Conservation (phyloP, 2,113 vertebrate species). For the Aepyceros melampus region DNA sequence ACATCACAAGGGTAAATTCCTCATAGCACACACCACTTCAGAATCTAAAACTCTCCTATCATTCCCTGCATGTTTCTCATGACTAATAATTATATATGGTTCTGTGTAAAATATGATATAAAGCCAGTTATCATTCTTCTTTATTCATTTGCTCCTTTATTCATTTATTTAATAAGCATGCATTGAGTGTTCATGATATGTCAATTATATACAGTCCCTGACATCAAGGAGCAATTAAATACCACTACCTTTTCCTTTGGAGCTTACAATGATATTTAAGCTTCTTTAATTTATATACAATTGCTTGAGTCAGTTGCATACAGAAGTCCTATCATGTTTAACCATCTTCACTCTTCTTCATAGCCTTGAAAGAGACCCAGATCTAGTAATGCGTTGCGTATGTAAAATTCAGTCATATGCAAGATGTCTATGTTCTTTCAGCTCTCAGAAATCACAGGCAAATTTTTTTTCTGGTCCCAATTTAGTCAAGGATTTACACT, state of each 20-base stretch:
- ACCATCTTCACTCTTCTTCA: not conserved
- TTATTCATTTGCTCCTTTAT: not conserved
- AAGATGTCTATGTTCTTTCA: not conserved
- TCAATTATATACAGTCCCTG: not conserved
- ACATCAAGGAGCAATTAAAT: not conserved
- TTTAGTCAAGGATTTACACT: not conserved
- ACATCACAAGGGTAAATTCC: constrained; percentile 40
- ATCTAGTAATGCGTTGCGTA: not conserved
- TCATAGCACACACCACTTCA: constrained; percentile 33
- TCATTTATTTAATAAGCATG: not conserved
- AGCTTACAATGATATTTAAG: constrained; percentile 1
- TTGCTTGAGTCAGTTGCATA: not conserved
- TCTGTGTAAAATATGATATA: constrained; percentile 28
- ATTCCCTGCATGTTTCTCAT: not conserved
- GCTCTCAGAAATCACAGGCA: not conserved
- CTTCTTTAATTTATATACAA: not conserved
- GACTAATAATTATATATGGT: constrained; percentile 19
- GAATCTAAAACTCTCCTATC: not conserved
- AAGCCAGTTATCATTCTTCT: not conserved
- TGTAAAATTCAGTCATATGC: not conserved
- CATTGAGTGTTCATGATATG: not conserved
- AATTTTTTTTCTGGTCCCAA: not conserved
- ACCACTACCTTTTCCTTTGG: not conserved
- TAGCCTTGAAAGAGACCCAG: not conserved
- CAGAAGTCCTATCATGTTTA: not conserved